Conservation (phyloP, 1,140 invertebrate genomes). For the Dendroctonus ponderosae region DNA sequence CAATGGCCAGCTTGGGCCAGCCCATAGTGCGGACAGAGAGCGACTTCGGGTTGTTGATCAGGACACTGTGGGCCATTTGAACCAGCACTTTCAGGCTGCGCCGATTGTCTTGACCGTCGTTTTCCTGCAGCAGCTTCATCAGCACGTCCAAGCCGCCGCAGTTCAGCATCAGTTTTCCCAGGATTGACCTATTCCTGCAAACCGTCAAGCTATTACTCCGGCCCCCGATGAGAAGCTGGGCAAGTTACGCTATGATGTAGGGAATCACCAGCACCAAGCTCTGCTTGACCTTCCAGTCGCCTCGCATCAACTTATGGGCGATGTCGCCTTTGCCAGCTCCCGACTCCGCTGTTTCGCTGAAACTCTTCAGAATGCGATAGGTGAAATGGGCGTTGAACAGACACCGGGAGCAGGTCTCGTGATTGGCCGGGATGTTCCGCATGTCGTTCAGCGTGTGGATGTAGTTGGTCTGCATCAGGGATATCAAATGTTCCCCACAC, state of each 20-base stretch:
- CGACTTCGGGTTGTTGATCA: conserved; percentile 31
- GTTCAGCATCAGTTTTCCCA: conserved; percentile 41
- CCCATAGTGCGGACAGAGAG: neutral
- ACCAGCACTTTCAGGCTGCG: conserved; percentile 43
- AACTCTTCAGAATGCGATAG: conserved; percentile 50
- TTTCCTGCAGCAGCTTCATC: conserved; percentile 38
- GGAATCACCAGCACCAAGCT: conserved; percentile 55
- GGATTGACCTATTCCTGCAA: conserved; percentile 41
- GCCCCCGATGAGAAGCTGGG: too few relatives aligned
- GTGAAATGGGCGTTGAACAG: conserved; percentile 49
- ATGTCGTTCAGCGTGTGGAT: conserved; percentile 41
- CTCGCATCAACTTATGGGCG: conserved; percentile 53
- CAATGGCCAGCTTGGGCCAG: conserved; percentile 16
- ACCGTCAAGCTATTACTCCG: neutral
- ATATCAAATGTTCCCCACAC: conserved; percentile 41
- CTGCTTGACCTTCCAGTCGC: conserved; percentile 52
- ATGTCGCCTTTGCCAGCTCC: conserved; percentile 58
- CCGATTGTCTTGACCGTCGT: conserved; percentile 27
- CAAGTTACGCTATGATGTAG: conserved; percentile 55
- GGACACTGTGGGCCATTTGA: conserved; percentile 52
- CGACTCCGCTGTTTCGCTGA: conserved; percentile 54
- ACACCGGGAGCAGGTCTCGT: conserved; percentile 38
- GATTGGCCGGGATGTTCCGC: conserved; percentile 32
- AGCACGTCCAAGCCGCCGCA: conserved; percentile 44
- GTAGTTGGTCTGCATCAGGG: conserved; percentile 44